Evolutionary conservation across 1,140 invertebrate species (phyloP).

Genomic region (Euura lappo): DNA sequence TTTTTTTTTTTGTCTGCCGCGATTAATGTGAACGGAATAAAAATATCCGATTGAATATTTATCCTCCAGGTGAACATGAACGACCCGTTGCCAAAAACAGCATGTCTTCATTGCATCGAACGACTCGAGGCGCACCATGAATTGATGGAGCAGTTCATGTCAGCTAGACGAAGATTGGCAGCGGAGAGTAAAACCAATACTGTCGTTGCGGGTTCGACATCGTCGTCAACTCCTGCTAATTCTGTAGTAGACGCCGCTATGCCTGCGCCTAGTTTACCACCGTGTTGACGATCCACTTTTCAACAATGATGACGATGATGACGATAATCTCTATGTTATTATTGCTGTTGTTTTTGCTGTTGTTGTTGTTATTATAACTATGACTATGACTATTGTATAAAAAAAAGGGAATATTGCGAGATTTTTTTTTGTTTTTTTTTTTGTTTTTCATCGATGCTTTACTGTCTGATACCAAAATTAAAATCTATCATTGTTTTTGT

Average conservation of each 20-base stretch:
- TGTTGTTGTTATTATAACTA: background rate
- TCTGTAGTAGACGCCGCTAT: slow-evolving; percentile 38
- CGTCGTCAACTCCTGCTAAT: slow-evolving; percentile 15
- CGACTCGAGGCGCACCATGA: slow-evolving; percentile 73
- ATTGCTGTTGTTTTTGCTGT: background rate
- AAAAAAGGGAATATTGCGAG: slow-evolving; percentile 11
- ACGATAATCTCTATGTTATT: background rate
- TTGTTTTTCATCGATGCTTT: background rate
- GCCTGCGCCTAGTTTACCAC: slow-evolving; percentile 45
- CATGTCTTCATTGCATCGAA: slow-evolving; percentile 72
- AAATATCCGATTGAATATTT: slow-evolving; percentile 17
- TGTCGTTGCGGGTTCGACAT: slow-evolving; percentile 38
- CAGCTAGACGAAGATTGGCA: slow-evolving; percentile 49
- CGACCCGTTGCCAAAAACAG: slow-evolving; percentile 77
- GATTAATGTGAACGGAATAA: no score
- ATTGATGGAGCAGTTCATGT: slow-evolving; percentile 66
- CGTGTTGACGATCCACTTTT: slow-evolving; percentile 42
- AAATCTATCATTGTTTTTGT: no score
- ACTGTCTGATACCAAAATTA: no score
- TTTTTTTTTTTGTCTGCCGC: slow-evolving; percentile 8
- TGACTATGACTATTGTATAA: no score
- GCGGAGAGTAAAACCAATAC: slow-evolving; percentile 41
- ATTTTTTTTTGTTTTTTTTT: slow-evolving; percentile 28
- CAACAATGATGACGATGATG: background rate
- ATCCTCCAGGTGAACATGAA: slow-evolving; percentile 69